Evolutionary conservation across 2,888 invertebrate genomes (phyloP).

Genomic region (Callinectes sapidus): DNA sequence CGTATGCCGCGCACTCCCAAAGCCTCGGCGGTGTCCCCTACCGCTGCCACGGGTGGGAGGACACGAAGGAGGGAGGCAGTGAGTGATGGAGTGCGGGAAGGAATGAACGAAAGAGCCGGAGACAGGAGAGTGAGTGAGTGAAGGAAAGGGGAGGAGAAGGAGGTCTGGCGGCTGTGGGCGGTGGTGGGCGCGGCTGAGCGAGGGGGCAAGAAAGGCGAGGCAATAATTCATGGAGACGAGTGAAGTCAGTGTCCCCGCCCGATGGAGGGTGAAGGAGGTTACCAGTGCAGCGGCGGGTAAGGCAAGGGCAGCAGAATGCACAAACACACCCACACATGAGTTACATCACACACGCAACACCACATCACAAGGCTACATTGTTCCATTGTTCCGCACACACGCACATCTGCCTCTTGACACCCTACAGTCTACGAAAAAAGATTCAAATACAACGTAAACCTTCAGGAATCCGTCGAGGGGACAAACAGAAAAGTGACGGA

Average conservation of each 20-base stretch:
- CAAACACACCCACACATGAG: background rate
- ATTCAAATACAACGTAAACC: too few species aligned
- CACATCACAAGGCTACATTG: background rate
- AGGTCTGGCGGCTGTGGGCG: background rate
- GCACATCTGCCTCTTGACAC: background rate
- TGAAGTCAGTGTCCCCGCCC: conserved; percentile 16
- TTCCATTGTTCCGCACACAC: background rate
- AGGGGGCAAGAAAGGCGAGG: conserved; percentile 14
- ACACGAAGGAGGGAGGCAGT: background rate
- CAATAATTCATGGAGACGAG: conserved; percentile 11
- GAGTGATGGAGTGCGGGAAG: background rate
- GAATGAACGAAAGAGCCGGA: background rate
- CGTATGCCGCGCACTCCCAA: background rate
- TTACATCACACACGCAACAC: background rate
- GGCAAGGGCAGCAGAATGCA: background rate
- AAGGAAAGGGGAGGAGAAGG: background rate
- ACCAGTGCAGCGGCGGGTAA: conserved; percentile 7
- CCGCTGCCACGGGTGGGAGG: background rate
- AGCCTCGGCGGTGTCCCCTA: background rate
- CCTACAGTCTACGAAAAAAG: background rate
- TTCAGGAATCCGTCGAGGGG: background rate
- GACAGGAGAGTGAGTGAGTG: conserved; percentile 9
- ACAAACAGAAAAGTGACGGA: background rate
- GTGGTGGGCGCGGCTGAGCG: conserved; percentile 10
- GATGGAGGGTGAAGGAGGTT: background rate